Evolutionary conservation across 1,140 invertebrate species (phyloP).

Genomic region (Popillia japonica): DNA sequence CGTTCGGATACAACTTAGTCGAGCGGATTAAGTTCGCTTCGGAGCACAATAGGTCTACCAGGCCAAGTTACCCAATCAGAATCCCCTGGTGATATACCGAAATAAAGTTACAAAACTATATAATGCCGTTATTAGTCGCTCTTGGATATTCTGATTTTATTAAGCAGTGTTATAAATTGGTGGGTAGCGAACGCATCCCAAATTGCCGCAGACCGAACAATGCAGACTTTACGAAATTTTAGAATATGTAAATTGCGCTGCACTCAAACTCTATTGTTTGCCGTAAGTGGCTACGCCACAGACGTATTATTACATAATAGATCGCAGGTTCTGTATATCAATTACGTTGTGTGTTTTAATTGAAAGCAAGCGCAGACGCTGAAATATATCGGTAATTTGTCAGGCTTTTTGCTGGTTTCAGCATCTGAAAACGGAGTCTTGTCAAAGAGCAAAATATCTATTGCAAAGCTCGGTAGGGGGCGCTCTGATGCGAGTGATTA

Average conservation of each 20-base stretch:
- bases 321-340: not conserved
- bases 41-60: no score
- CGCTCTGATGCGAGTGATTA: not conserved
- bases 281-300: not conserved
- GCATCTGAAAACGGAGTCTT: slow-evolving; percentile 14
- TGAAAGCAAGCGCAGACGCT: not conserved
- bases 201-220: no score
- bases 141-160: no score
- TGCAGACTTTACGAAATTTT: no score
- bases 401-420: slow-evolving; percentile 19
- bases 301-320: not conserved
- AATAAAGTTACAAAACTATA: no score
- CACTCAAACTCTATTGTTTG: not conserved
- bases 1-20: no score
- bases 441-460: slow-evolving; percentile 16
- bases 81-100: no score
- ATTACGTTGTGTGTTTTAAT: slow-evolving; percentile 8
- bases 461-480: not conserved
- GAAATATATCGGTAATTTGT: slow-evolving; percentile 32
- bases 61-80: no score
- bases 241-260: not conserved
- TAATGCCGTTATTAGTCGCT: no score
- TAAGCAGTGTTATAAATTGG: no score
- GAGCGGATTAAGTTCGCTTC: no score
- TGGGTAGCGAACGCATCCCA: no score